Base-by-base conservation (phyloP, 2,888 invertebrate genomes). In the Caradrina clavipalpis region DNA sequence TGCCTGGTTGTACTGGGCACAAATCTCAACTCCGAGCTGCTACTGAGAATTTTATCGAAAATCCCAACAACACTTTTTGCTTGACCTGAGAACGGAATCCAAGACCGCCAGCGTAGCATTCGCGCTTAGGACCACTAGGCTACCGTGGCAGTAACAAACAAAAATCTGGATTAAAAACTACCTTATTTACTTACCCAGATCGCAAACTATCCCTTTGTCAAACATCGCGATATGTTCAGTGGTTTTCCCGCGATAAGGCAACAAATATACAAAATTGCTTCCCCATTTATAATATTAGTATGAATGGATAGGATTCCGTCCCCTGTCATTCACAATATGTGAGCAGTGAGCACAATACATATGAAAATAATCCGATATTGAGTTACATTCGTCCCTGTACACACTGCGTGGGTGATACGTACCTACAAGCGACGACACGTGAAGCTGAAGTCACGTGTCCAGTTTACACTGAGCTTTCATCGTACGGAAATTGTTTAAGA, bases 281-380 rank as follows among this genome's bases (percentile, higher is more conserved):
- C 17, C 17, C 15, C 45, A 45, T 45, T 15, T 45, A 5, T 45
- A 45, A 15, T 45, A 45, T 45, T 45, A 45, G 45, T 45, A 4
- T 5, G 45, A 15, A 17, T 45, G 45, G 17, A 50, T 39, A 45
- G 21, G 26, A 62, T 54, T 54, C 13, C n/a, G 10, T 58, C 45
- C 47, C 45, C 45, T 58, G 35, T 31, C 64, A 31, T 61, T 55
- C 60, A 42, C 50, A 64, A 50, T 45, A 61, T 51, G 49, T 51
- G 66, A 78, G 54, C 60, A 68, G 31, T 39, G 47, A 70, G 21
- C 21, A 73, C 79, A 74, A 68, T 61, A 62, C 11, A 39, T 45
- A 54, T 50, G 63, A 74, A 68, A 74, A 74, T 73, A 79, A 76
- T 74, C 53, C 63, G 39, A 69, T 76, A 68, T 73, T 60, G 60